Conservation (phyloP, 2,888 invertebrate genomes). For the Tinea pellionella region DNA sequence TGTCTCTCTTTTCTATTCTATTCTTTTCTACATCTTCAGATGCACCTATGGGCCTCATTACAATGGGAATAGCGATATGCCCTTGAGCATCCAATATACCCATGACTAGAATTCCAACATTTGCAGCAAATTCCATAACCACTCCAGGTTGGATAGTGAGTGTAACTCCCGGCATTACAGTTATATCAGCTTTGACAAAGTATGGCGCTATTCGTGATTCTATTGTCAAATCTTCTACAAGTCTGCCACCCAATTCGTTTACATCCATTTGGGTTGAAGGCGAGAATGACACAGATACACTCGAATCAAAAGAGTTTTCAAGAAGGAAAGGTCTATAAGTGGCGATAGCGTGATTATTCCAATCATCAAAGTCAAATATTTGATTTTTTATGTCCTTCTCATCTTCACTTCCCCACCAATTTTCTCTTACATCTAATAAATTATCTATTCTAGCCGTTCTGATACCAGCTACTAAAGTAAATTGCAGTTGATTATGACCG, state of each 20-base stretch:
- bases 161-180: constrained; percentile 94
- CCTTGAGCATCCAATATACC: constrained; percentile 91
- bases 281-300: constrained; percentile 77
- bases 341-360: constrained; percentile 98
- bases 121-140: constrained; percentile 92
- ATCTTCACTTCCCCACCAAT: constrained; percentile 94
- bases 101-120: constrained; percentile 94
- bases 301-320: constrained; percentile 80
- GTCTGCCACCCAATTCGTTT: constrained; percentile 81
- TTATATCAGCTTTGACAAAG: constrained; percentile 87
- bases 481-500: constrained; percentile 83
- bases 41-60: constrained; percentile 75
- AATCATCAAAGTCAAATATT: constrained; percentile 98
- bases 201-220: constrained; percentile 78
- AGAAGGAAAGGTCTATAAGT: constrained; percentile 89
- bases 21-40: constrained; percentile 42
- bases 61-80: constrained; percentile 77
- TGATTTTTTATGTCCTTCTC: constrained; percentile 79
- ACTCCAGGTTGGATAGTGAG: constrained; percentile 90
- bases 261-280: constrained; percentile 68
- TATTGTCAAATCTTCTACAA: constrained; percentile 74
- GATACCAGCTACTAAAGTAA: constrained; percentile 92
- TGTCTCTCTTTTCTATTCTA: constrained; percentile 48
- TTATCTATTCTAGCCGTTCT: constrained; percentile 89
- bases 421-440: constrained; percentile 87